Conservation (phyloP, 2,113 vertebrate genomes). For the Lophochroa leadbeateri region DNA sequence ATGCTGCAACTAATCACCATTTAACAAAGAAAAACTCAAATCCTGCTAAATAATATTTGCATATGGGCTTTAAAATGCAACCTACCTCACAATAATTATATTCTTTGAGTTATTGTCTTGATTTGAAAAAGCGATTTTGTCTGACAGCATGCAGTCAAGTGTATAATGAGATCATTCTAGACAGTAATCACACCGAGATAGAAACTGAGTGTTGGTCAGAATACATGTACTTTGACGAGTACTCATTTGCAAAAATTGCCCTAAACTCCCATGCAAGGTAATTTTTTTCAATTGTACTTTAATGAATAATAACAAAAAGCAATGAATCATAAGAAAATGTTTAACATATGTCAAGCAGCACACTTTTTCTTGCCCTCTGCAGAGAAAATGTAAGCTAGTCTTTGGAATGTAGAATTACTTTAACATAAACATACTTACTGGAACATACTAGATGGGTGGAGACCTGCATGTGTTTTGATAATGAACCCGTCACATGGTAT, state of each 20-base stretch:
- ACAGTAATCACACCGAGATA: not conserved
- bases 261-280: not conserved
- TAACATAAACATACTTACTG: not conserved
- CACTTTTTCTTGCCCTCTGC: not conserved
- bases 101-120: conserved; percentile 7
- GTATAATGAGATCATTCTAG: conserved; percentile 29
- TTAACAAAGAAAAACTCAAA: not conserved
- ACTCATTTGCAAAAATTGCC: not conserved
- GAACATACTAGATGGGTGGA: not conserved
- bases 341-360: not conserved
- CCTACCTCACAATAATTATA: not conserved
- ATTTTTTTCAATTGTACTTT: not conserved
- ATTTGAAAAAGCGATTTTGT: conserved; percentile 12
- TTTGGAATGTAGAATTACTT: not conserved
- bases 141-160: conserved; percentile 41
- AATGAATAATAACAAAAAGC: not conserved
- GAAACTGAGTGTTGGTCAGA: conserved; percentile 4
- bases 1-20: not conserved
- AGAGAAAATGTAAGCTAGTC: not conserved
- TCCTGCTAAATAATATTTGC: not conserved
- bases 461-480: not conserved
- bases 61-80: not conserved
- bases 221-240: not conserved
- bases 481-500: not conserved
- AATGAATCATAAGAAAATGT: not conserved